Conservation (phyloP, 2,888 invertebrate species). For the Crocallis elinguaria region DNA sequence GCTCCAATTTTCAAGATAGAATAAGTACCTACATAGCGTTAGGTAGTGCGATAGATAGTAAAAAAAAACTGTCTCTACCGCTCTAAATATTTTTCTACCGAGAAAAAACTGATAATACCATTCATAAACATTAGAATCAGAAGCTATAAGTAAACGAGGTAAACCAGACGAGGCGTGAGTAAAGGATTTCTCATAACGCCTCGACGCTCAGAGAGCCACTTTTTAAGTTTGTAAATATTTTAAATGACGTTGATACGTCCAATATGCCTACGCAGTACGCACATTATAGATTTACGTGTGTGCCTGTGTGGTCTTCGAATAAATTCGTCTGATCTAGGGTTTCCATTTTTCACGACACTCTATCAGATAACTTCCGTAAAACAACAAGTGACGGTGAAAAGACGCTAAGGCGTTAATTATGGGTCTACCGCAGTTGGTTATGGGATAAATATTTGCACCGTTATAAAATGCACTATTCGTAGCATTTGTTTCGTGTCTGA, state of each 20-base stretch:
- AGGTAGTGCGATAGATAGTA: too few species aligned
- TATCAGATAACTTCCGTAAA: too few species aligned
- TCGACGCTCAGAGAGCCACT: slow-evolving; percentile 9
- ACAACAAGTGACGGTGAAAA: too few species aligned
- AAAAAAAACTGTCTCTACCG: background rate
- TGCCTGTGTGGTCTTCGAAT: slow-evolving; percentile 31
- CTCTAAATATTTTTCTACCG: background rate
- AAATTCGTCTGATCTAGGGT: slow-evolving; percentile 27
- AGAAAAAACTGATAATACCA: background rate
- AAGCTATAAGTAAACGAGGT: background rate
- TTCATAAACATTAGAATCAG: background rate
- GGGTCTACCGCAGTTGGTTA: too few species aligned
- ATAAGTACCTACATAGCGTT: too few species aligned
- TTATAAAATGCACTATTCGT: too few species aligned
- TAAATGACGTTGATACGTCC: slow-evolving; percentile 21
- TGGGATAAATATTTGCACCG: too few species aligned
- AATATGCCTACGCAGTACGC: too few species aligned
- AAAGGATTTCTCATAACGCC: slow-evolving; percentile 15
- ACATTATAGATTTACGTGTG: slow-evolving; percentile 29
- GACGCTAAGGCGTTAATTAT: too few species aligned
- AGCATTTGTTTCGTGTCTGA: too few species aligned
- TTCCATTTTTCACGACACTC: too few species aligned
- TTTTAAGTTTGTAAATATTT: slow-evolving; percentile 19
- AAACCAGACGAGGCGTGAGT: slow-evolving; percentile 4
- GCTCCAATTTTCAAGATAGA: too few species aligned